A percentile compares a stretch with the other conserved stretches of the same genome.
Conservation (phyloP, 30 jellyfish, hydroid and myxozoan genomes). For the Chrysaora quinquecirrha region DNA sequence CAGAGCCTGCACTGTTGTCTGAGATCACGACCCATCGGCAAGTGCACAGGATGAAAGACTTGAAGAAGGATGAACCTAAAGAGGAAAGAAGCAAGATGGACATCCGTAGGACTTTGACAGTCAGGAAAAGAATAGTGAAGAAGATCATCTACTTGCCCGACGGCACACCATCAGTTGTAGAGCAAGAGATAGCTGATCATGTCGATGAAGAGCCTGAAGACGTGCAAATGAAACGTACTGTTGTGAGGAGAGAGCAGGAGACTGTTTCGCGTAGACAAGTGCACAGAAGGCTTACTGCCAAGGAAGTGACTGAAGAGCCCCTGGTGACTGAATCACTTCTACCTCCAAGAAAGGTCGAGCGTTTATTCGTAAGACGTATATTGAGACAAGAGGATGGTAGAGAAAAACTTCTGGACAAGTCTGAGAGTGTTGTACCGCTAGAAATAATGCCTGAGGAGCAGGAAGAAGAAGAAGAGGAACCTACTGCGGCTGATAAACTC, state of each 20-base stretch:
- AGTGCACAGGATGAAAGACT: not conserved
- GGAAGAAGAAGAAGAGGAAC: not conserved
- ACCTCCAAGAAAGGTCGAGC: constrained; percentile 1
- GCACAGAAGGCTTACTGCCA: constrained; percentile 22
- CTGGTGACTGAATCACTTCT: not conserved
- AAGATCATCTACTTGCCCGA: too few species aligned
- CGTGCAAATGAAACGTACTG: too few species aligned
- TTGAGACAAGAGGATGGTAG: constrained; percentile 62
- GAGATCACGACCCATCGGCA: not conserved
- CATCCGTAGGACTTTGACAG: too few species aligned
- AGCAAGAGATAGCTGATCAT: too few species aligned
- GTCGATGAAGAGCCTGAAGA: too few species aligned
- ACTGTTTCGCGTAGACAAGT: constrained; percentile 29
- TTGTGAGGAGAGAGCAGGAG: too few species aligned
- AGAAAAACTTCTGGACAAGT: constrained; percentile 68
- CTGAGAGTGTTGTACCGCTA: constrained; percentile 52
- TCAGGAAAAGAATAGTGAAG: too few species aligned
- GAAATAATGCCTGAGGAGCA: not conserved
- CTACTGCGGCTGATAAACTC: not conserved
- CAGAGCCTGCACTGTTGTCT: not conserved
- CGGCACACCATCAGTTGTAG: too few species aligned
- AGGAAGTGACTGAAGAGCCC: constrained; percentile 16
- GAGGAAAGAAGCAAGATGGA: too few species aligned
- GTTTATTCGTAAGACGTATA: constrained; percentile 52
- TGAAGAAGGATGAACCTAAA: not conserved